These are phyloP conservation scores for Anthopleura sola DNA, from an alignment of 64 coral and sea anemone genomes.

Conservation along the genomic window DNA sequence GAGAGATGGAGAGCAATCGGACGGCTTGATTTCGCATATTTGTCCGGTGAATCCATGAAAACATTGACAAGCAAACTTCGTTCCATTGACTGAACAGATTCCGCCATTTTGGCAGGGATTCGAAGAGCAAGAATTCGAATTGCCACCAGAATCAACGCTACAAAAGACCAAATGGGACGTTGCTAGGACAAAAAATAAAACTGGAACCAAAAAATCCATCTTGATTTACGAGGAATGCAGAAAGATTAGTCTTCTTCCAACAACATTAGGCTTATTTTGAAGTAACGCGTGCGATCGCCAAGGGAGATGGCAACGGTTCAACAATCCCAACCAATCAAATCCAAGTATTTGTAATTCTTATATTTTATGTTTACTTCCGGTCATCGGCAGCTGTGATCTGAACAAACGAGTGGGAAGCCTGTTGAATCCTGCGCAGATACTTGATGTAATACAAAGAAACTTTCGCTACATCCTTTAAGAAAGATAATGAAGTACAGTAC, in stretches of 20 bases:
- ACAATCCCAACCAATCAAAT: neutral
- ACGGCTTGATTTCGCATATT: constrained; percentile 53
- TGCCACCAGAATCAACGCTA: neutral
- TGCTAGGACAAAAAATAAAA: constrained; percentile 11
- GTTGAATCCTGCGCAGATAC: neutral
- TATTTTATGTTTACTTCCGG: constrained; percentile 2
- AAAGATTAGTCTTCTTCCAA: neutral
- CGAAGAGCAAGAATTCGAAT: constrained; percentile 54
- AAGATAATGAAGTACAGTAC: too few species aligned
- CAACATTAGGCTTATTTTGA: constrained; percentile 26
- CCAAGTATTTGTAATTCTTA: neutral
- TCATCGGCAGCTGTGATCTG: constrained; percentile 4
- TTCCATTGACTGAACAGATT: constrained; percentile 50
- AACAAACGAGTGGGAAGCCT: neutral
- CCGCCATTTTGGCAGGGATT: constrained; percentile 82
- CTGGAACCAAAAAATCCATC: neutral
- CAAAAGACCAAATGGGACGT: constrained; percentile 2
- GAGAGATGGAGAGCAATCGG: constrained; percentile 52
- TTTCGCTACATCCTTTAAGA: too few species aligned
- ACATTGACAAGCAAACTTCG: constrained; percentile 56
- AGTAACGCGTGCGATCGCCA: constrained; percentile 32
- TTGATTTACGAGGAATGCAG: neutral
- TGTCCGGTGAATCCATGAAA: constrained; percentile 60
- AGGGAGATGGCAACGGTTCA: constrained; percentile 19
- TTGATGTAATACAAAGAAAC: too few species aligned